Conservation (phyloP, 2,888 invertebrate species). For the Monochamus alternatus region DNA sequence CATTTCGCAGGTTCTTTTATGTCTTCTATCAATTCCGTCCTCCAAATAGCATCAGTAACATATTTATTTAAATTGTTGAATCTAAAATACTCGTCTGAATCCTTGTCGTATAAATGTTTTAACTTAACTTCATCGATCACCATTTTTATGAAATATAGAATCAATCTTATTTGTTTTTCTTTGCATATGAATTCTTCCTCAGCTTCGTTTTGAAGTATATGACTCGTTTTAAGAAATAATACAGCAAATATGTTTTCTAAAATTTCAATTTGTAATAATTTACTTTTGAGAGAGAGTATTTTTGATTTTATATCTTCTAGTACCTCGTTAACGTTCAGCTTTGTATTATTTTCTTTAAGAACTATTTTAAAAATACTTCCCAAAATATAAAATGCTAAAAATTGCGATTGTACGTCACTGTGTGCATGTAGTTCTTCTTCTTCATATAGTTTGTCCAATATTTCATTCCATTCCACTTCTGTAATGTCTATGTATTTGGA, state of each 20-base stretch:
- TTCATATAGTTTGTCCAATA: conserved; percentile 50
- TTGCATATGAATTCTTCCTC: conserved; percentile 74
- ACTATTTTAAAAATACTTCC: conserved; percentile 48
- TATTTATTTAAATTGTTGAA: conserved; percentile 70
- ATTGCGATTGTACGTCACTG: conserved; percentile 42
- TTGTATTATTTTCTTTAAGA: conserved; percentile 27
- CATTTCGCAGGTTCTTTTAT: conserved; percentile 72
- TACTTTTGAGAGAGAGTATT: conserved; percentile 50
- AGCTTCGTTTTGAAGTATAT: conserved; percentile 31
- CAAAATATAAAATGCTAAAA: conserved; percentile 49
- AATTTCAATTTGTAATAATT: conserved; percentile 73
- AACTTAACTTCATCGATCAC: conserved; percentile 73
- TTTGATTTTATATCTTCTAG: conserved; percentile 46
- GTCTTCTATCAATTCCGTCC: conserved; percentile 79
- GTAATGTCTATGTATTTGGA: conserved; percentile 58
- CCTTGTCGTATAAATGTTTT: conserved; percentile 65
- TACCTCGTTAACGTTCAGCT: conserved; percentile 41
- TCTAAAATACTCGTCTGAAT: conserved; percentile 61
- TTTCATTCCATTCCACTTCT: conserved; percentile 50
- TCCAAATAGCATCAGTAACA: conserved; percentile 82
- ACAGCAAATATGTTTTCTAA: conserved; percentile 81
- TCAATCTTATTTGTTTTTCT: conserved; percentile 75
- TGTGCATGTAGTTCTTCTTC: conserved; percentile 49
- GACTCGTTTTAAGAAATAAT: conserved; percentile 69
- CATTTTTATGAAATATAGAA: conserved; percentile 75